Conservation (phyloP, 2,113 vertebrate genomes). For the Bostrychus sinensis region DNA sequence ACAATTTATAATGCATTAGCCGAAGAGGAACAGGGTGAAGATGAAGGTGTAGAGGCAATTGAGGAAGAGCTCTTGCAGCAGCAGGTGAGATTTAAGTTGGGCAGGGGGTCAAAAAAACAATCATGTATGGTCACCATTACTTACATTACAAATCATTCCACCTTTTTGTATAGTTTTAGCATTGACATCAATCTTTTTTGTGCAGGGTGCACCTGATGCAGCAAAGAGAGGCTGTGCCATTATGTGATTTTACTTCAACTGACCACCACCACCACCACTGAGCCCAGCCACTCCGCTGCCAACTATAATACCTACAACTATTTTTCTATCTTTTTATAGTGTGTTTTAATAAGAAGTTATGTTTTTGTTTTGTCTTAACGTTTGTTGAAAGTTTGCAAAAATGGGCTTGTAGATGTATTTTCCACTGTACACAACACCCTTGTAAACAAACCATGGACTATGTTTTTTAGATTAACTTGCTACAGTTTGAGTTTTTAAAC, state of each 20-base stretch:
- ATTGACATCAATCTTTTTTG: slow-evolving; percentile 9
- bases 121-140: too few species aligned
- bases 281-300: slow-evolving; percentile 60
- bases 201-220: slow-evolving; percentile 74
- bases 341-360: slow-evolving; percentile 40
- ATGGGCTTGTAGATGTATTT: slow-evolving; percentile 18
- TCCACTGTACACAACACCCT: slow-evolving; percentile 7
- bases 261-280: slow-evolving; percentile 23
- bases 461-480: neutral
- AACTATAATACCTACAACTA: slow-evolving; percentile 68
- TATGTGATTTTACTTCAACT: slow-evolving; percentile 81
- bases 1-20: neutral
- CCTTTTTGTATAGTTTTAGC: neutral
- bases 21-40: neutral
- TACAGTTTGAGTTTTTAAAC: slow-evolving; percentile 8
- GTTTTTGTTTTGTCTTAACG: slow-evolving; percentile 16
- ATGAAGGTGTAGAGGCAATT: neutral
- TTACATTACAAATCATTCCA: neutral
- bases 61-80: neutral
- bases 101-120: too few species aligned
- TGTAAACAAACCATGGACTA: slow-evolving; percentile 5
- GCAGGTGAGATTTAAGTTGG: neutral
- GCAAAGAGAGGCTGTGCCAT: slow-evolving; percentile 80
- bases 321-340: slow-evolving; percentile 73
- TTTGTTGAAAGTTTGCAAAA: slow-evolving; percentile 11